Percentiles rank a stretch among this genome's conserved stretches.
These are phyloP conservation scores for Sigmodon hispidus DNA, from an alignment of 2,113 vertebrate species.

Conservation along the genomic window DNA sequence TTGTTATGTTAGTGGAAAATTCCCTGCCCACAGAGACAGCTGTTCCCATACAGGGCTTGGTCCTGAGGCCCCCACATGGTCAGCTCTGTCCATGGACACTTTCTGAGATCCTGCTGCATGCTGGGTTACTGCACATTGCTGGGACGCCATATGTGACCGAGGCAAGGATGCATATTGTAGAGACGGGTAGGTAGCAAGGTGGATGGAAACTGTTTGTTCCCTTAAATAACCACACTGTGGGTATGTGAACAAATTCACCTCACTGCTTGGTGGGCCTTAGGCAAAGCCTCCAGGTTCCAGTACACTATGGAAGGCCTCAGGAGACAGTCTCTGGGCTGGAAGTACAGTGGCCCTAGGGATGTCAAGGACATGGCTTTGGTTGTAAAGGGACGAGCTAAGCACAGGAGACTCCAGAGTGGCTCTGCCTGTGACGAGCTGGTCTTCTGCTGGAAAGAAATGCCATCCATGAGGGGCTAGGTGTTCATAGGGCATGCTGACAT, in stretches of 20 bases:
- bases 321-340: neutral
- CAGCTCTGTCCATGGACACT: neutral
- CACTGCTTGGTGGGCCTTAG: no score
- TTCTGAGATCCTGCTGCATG: neutral
- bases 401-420: neutral
- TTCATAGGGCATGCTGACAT: fast-evolving
- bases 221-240: neutral
- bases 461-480: neutral
- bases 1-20: neutral
- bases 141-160: neutral
- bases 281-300: neutral
- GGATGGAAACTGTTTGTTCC: neutral
- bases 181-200: neutral
- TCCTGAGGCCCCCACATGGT: neutral
- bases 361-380: neutral
- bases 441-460: fast-evolving
- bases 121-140: neutral
- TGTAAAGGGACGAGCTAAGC: neutral
- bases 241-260: no score
- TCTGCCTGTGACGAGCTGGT: neutral
- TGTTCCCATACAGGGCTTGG: neutral
- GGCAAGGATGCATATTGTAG: fast-evolving
- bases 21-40: neutral
- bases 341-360: neutral
- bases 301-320: neutral